Evolutionary conservation across 2,888 invertebrate genomes (phyloP).

Genomic region (Eristalis tenax): DNA sequence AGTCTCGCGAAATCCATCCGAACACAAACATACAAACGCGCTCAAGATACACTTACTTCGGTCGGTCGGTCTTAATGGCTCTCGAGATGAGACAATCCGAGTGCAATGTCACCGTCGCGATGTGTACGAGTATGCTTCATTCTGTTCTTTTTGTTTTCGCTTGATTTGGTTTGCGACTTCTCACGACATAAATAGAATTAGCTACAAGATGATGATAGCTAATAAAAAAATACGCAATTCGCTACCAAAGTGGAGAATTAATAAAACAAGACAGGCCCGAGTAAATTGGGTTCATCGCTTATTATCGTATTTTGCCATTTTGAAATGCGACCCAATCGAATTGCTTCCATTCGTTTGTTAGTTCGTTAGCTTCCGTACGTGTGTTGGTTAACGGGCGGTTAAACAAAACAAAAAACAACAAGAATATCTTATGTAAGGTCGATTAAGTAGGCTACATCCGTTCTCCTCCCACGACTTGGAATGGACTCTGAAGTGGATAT

Average conservation of each 20-base stretch:
- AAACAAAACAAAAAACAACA: background rate
- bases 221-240: conserved; percentile 63
- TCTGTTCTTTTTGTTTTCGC: conserved; percentile 60
- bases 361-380: background rate
- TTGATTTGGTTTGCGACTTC: conserved; percentile 71
- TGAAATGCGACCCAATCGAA: conserved; percentile 40
- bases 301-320: conserved; percentile 57
- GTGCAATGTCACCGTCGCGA: conserved; percentile 51
- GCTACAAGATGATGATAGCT: conserved; percentile 61
- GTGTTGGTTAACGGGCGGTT: background rate
- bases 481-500: conserved; percentile 37
- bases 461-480: conserved; percentile 60
- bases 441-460: conserved; percentile 69
- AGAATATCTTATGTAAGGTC: conserved; percentile 56
- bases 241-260: conserved; percentile 48
- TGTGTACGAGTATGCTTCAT: conserved; percentile 11
- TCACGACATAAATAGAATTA: conserved; percentile 70
- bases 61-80: conserved; percentile 50
- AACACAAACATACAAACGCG: conserved; percentile 8
- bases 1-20: conserved; percentile 1
- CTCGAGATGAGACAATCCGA: conserved; percentile 64
- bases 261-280: conserved; percentile 30
- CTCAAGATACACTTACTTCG: conserved; percentile 53
- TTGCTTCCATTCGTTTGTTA: conserved; percentile 19
- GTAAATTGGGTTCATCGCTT: conserved; percentile 61